Evolutionary conservation across 2,888 invertebrate species (phyloP).

Genomic region (Eilema griseolum): DNA sequence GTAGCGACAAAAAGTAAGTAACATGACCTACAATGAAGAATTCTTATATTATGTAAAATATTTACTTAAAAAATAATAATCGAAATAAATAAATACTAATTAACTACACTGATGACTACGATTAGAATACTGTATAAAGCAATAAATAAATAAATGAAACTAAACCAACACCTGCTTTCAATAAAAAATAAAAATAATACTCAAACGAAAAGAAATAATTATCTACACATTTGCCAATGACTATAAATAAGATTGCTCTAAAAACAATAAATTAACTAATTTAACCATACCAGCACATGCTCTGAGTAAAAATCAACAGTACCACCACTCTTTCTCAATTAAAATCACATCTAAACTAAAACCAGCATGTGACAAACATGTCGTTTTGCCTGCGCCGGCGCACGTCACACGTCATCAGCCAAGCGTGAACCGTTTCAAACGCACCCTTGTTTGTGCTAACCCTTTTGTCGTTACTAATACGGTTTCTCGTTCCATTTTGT

Average conservation of each 20-base stretch:
- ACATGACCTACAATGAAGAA: no score
- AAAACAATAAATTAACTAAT: constrained; percentile 11
- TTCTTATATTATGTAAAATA: no score
- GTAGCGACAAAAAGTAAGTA: no score
- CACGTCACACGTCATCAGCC: constrained; percentile 51
- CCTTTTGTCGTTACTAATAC: constrained; percentile 50
- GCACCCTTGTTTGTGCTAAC: constrained; percentile 59
- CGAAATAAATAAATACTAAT: neutral
- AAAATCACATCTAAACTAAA: constrained; percentile 46
- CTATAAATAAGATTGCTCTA: neutral
- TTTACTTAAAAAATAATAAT: no score
- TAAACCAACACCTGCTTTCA: neutral
- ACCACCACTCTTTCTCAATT: constrained; percentile 39
- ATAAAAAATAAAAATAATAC: constrained; percentile 1
- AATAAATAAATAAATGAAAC: neutral
- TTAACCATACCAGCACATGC: constrained; percentile 5
- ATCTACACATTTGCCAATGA: neutral
- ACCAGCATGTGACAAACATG: constrained; percentile 37
- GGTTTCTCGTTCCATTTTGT: constrained; percentile 43
- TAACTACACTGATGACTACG: neutral
- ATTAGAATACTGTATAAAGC: neutral
- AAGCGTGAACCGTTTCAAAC: constrained; percentile 58
- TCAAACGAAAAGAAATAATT: neutral
- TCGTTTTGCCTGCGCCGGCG: constrained; percentile 49
- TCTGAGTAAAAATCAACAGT: constrained; percentile 17